Evolutionary conservation across 2,113 vertebrate species (phyloP), one percentile per base, ranked within the genome.

Genomic region (Engraulis encrasicolus): DNA sequence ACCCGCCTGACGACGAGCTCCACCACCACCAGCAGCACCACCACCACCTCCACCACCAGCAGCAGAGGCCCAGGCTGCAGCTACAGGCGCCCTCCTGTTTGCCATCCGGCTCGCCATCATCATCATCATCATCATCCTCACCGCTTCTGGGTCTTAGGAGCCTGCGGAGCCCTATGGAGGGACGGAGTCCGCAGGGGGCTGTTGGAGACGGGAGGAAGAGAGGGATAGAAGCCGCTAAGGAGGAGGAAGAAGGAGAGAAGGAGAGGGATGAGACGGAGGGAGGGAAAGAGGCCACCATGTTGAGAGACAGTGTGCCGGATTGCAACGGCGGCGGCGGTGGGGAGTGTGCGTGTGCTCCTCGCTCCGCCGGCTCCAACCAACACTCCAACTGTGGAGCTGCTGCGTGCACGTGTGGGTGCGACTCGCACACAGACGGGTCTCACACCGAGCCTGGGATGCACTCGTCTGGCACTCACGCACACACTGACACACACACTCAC

Each of bases 1-100:
- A 99, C 92, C 95, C 94, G 52, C 87, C 90, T 40, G 96, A 97
- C 81, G 98, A 99, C 77, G 93, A 94, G 84, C 89, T 92, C 3
- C 83, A n/a, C n/a, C n/a, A n/a, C n/a, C n/a, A n/a, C n/a, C n/a
- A n/a, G n/a, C n/a, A n/a, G n/a, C n/a, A n/a, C n/a, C n/a, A n/a
- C n/a, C n/a, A n/a, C n/a, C n/a, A n/a, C n/a, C n/a, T n/a, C n/a
- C n/a, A n/a, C n/a, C n/a, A n/a, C n/a, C n/a, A n/a, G n/a, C n/a
- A n/a, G n/a, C n/a, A 96, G 81, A 92, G 95, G 80, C 92, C 90
- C 86, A 45, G 38, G 50, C 3, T 87, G 0, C 15, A n/a, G n/a
- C n/a, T n/a, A n/a, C 93, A 94, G 66, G 85, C 87, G 54, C 93
- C 91, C 78, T 61, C 31, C 58, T 31, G 79, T 89, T n/a, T n/a